Conservation (phyloP, 2,888 invertebrate genomes). For the Vandiemenella viatica region DNA sequence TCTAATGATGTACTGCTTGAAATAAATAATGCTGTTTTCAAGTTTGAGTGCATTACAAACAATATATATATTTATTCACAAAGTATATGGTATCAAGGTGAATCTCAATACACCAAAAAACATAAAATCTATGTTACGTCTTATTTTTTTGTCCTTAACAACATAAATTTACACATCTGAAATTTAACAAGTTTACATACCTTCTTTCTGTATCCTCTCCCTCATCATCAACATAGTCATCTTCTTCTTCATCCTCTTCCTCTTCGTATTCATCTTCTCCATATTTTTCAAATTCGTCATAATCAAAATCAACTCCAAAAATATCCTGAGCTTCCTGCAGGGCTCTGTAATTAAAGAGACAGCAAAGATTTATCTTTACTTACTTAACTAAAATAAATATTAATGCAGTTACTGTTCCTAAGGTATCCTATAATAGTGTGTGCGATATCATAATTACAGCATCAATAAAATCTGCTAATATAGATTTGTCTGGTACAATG, state of each 20-base stretch:
- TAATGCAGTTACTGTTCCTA: neutral
- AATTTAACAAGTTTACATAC: no score
- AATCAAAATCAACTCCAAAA: constrained; percentile 97
- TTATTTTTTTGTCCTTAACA: no score
- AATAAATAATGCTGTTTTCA: no score
- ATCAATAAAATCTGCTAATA: no score
- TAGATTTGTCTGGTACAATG: no score
- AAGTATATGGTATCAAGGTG: no score
- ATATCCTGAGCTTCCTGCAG: constrained; percentile 97
- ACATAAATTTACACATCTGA: neutral
- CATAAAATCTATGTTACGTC: no score
- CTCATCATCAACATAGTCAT: constrained; percentile 66
- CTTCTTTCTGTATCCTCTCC: constrained; percentile 44
- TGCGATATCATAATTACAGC: no score
- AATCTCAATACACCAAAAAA: no score
- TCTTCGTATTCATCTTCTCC: constrained; percentile 76
- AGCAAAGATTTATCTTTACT: neutral
- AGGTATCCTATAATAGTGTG: neutral
- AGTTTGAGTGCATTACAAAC: no score
- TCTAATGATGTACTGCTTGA: no score
- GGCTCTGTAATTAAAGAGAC: constrained; percentile 33
- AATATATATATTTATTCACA: no score
- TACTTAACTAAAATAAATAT: neutral
- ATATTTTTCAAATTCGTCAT: constrained; percentile 76
- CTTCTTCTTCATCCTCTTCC: constrained; percentile 59